Conservation (phyloP, 2,113 vertebrate genomes). For the Rhegmatorhina hoffmannsi region DNA sequence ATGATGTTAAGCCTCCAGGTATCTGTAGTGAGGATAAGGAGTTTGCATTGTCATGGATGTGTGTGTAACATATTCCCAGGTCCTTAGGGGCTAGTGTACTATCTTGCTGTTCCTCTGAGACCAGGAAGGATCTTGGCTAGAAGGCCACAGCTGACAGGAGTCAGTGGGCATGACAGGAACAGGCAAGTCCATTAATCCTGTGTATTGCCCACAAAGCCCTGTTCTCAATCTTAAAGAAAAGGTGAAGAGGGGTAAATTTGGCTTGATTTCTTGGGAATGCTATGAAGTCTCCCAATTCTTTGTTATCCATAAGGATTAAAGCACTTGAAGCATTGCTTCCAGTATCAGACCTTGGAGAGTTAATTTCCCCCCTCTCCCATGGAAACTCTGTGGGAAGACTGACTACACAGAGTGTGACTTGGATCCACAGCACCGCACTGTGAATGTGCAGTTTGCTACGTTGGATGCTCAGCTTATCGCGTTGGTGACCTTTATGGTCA, state of each 20-base stretch:
- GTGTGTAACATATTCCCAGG: neutral
- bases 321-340: neutral
- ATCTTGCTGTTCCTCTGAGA: neutral
- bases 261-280: neutral
- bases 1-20: neutral
- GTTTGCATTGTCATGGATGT: neutral
- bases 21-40: neutral
- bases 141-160: neutral
- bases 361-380: neutral
- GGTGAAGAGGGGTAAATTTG: neutral
- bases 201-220: neutral
- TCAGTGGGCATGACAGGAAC: neutral
- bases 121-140: neutral
- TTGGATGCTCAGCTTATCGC: neutral
- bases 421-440: rapidly evolving
- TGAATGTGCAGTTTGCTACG: neutral
- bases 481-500: neutral
- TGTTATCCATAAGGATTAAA: neutral
- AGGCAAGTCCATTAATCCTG: neutral
- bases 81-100: neutral
- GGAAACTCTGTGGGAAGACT: neutral
- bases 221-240: neutral
- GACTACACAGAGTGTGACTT: neutral
- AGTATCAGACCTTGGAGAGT: neutral
- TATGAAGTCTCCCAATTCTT: neutral